Base-by-base conservation (phyloP, 1,140 invertebrate genomes). In the Rhynchophorus ferrugineus region DNA sequence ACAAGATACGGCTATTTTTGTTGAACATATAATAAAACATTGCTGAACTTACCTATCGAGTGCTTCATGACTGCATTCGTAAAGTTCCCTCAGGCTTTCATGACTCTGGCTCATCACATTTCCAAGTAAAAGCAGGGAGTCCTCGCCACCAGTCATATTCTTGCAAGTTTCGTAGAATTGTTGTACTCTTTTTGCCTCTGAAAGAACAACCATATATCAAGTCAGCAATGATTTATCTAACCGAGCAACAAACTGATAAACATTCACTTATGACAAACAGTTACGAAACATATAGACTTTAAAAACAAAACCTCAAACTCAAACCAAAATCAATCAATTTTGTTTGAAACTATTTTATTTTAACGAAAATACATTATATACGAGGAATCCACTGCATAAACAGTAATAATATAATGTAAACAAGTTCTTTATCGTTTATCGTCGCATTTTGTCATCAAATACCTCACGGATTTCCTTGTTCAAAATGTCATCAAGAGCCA, bases 1-100 rank as follows among this genome's bases (percentile, higher is more conserved):
- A n/a, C n/a, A n/a, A n/a, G n/a, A n/a, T n/a, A n/a, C n/a, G n/a
- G n/a, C n/a, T n/a, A n/a, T n/a, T n/a, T n/a, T n/a, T n/a, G n/a
- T n/a, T n/a, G n/a, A n/a, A n/a, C n/a, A n/a, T n/a, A n/a, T n/a
- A n/a, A 5, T 39, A 14, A 41, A 41, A 8, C 17, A 41, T 18
- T 6, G 13, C 7, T 41, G 16, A 11, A 20, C 44, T 21, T 56
- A 59, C 42, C 73, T 72, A 70, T 99, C 93, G 46, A 99, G 75
- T 60, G 87, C 80, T 1, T 83, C 77, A 76, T 96, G 93, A 44
- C 91, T 96, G 70, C 95, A 99, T 69, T 98, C 90, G 67, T 96
- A 99, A 1, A 92, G 67, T 41, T 87, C 77, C 44, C 81, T 74
- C 19, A 96, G 80, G 65, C 91, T 96, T 1, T 74, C 66, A 69